Conservation (phyloP, 2,797 vertebrate genomes). For the Chiloscyllium punctatum region DNA sequence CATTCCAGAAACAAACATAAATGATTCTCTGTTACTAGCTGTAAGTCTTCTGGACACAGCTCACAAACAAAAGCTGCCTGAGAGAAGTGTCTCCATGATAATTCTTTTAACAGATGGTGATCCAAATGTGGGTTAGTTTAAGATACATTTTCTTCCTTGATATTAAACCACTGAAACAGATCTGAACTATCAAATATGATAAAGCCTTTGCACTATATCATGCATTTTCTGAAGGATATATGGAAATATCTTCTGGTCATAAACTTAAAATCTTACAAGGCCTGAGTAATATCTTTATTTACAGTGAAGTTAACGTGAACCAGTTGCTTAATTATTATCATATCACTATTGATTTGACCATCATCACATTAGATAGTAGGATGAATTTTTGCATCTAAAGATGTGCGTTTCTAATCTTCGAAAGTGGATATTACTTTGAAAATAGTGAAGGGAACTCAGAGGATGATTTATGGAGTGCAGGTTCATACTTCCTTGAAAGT, state of each 20-base stretch:
- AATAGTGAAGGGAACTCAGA: background rate
- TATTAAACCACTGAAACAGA: background rate
- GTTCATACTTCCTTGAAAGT: too few relatives aligned
- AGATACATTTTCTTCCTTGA: background rate
- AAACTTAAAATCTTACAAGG: background rate
- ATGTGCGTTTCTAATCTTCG: background rate
- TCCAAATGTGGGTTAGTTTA: constrained; percentile 70
- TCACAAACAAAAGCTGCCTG: constrained; percentile 51
- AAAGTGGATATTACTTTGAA: background rate
- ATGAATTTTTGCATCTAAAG: background rate
- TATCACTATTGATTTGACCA: background rate
- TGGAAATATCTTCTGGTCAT: background rate
- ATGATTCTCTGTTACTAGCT: constrained; percentile 63
- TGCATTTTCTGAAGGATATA: background rate
- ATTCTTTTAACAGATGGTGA: constrained; percentile 88
- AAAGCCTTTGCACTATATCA: background rate
- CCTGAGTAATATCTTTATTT: background rate
- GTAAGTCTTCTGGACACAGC: constrained; percentile 56
- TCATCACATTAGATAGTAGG: background rate
- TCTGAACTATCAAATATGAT: background rate
- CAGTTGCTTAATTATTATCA: background rate
- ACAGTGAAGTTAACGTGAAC: background rate
- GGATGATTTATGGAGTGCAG: background rate
- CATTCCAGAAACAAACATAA: constrained; percentile 75
- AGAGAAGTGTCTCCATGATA: constrained; percentile 68